Percentiles rank a stretch among this genome's conserved stretches.
Conservation (phyloP, 2,797 vertebrate genomes). For the Rachycentron canadum region DNA sequence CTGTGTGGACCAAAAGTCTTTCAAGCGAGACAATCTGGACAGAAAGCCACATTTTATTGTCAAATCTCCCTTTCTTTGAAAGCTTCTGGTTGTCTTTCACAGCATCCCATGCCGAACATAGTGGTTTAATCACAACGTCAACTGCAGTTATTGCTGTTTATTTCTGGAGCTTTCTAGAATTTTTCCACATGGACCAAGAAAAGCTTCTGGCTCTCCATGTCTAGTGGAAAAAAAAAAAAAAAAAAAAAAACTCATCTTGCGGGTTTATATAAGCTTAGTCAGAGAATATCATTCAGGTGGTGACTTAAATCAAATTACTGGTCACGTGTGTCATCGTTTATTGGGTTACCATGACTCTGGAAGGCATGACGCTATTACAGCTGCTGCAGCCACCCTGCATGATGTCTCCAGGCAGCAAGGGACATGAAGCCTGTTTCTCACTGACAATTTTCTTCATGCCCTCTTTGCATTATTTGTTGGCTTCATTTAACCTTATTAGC, state of each 20-base stretch:
- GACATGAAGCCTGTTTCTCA: constrained; percentile 33
- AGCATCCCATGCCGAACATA: background rate
- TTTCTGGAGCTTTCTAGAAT: background rate
- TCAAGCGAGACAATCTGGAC: background rate
- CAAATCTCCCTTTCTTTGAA: background rate
- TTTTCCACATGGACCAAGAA: background rate
- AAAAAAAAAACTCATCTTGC: constrained; percentile 1
- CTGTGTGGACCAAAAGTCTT: background rate
- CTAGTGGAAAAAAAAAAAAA: background rate
- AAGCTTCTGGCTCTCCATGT: background rate
- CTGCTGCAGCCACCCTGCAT: constrained; percentile 19
- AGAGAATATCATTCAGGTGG: constrained; percentile 50
- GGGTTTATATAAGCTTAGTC: constrained; percentile 13
- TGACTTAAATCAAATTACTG: constrained; percentile 50
- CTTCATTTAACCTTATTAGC: constrained; percentile 65
- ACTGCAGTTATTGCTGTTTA: constrained; percentile 16
- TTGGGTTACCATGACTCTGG: constrained; percentile 48
- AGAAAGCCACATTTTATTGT: background rate
- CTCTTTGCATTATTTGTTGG: constrained; percentile 54
- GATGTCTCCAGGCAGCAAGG: constrained; percentile 41
- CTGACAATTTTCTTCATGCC: constrained; percentile 44
- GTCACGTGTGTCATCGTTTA: constrained; percentile 37
- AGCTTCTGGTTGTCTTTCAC: background rate
- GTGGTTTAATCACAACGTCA: constrained; percentile 16
- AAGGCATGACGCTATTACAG: constrained; percentile 35